Conservation (phyloP, 2,797 vertebrate species). For the Karalla daura region DNA sequence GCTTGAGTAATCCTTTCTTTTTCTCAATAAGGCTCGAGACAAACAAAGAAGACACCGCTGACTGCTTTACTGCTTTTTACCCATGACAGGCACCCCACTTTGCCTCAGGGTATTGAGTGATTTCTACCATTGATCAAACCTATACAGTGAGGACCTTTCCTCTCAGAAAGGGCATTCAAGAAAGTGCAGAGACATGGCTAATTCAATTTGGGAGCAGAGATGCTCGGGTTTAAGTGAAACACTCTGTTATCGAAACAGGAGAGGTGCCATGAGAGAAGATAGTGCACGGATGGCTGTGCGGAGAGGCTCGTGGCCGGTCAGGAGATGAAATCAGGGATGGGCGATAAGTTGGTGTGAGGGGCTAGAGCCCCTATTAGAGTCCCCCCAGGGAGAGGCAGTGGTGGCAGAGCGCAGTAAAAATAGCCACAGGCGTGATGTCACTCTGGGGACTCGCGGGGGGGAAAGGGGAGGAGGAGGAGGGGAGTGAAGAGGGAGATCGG, state of each 20-base stretch:
- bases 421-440: constrained; percentile 79
- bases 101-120: constrained; percentile 64
- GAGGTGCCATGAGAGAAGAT: constrained; percentile 73
- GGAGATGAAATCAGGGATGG: constrained; percentile 80
- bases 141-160: constrained; percentile 56
- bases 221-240: constrained; percentile 73
- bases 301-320: constrained; percentile 72
- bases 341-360: constrained; percentile 78
- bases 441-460: constrained; percentile 69
- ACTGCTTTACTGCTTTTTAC: constrained; percentile 1
- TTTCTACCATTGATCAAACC: constrained; percentile 71
- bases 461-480: constrained; percentile 68
- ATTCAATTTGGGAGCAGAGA: constrained; percentile 78
- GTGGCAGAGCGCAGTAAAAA: constrained; percentile 79
- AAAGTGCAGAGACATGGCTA: constrained; percentile 74
- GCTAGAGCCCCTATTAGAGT: constrained; percentile 79
- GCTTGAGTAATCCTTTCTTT: constrained; percentile 43
- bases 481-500: constrained; percentile 73
- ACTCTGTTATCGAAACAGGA: constrained; percentile 77
- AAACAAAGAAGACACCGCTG: constrained; percentile 29
- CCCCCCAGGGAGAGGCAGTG: constrained; percentile 67
- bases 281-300: constrained; percentile 57
- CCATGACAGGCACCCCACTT: constrained; percentile 32
- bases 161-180: constrained; percentile 60
- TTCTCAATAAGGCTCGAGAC: constrained; percentile 41